Conservation (phyloP, 2,113 vertebrate genomes). For the Nipponia nippon region DNA sequence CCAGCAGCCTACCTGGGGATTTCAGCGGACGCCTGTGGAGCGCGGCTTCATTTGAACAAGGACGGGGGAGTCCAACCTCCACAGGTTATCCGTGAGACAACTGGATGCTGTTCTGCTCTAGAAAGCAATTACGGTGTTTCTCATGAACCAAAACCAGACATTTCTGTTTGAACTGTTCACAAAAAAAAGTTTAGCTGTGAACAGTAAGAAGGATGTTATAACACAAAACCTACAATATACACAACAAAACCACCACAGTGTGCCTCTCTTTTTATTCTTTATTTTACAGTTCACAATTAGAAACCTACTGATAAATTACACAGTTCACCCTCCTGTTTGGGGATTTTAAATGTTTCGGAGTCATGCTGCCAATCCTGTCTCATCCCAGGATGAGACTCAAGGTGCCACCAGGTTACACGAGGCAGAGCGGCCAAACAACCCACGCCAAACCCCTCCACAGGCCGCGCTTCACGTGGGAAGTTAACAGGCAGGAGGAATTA, state of each 20-base stretch:
- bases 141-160: neutral
- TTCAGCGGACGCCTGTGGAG: neutral
- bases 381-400: neutral
- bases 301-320: constrained; percentile 24
- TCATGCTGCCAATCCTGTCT: neutral
- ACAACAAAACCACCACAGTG: neutral
- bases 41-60: neutral
- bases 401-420: neutral
- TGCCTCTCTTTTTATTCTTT: constrained; percentile 50
- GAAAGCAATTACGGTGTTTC: neutral
- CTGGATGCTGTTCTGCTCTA: neutral
- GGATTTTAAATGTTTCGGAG: neutral
- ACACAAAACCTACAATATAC: neutral
- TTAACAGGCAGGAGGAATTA: neutral
- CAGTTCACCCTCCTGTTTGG: neutral
- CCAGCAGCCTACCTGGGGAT: neutral
- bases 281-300: constrained; percentile 56
- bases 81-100: neutral
- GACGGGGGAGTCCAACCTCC: neutral
- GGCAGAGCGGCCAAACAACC: neutral
- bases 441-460: accelerated
- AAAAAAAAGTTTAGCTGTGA: neutral
- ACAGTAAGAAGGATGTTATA: neutral
- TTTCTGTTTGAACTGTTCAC: neutral
- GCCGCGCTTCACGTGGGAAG: accelerated